Percentiles rank a stretch among this genome's conserved stretches.
Evolutionary conservation across 2,113 vertebrate genomes (phyloP).

Genomic region (Chamaea fasciata): DNA sequence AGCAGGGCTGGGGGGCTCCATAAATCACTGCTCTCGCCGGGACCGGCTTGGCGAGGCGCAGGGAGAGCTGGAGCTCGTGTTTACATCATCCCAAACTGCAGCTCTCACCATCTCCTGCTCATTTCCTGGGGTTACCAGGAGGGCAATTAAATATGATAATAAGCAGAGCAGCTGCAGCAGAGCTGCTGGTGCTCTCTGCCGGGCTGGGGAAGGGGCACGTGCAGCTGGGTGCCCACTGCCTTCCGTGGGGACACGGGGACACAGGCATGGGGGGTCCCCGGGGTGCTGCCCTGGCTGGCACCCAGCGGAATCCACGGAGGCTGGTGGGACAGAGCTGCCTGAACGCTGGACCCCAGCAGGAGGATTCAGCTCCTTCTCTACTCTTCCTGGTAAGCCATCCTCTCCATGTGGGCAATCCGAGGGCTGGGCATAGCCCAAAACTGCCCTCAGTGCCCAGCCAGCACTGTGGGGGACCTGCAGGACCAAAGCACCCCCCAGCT

Average conservation of each 20-base stretch:
- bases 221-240: accelerated
- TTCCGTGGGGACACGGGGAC: not conserved
- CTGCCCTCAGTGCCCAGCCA: not conserved
- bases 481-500: not conserved
- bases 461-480: not conserved
- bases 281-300: not conserved
- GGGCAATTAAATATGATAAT: conserved; percentile 78
- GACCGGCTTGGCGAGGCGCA: not conserved
- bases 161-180: conserved; percentile 57
- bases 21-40: conserved; percentile 3
- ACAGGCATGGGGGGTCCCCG: accelerated
- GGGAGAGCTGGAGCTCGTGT: conserved; percentile 41
- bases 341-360: not conserved
- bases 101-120: conserved; percentile 38
- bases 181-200: not conserved
- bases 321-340: not conserved
- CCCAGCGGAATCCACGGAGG: accelerated
- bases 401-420: accelerated
- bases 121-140: conserved; percentile 63
- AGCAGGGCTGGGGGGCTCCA: not conserved
- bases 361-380: not conserved
- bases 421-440: not conserved
- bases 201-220: not conserved
- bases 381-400: accelerated
- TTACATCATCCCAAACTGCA: conserved; percentile 41